Conservation (phyloP, 2,113 vertebrate species). For the Rostratula benghalensis region DNA sequence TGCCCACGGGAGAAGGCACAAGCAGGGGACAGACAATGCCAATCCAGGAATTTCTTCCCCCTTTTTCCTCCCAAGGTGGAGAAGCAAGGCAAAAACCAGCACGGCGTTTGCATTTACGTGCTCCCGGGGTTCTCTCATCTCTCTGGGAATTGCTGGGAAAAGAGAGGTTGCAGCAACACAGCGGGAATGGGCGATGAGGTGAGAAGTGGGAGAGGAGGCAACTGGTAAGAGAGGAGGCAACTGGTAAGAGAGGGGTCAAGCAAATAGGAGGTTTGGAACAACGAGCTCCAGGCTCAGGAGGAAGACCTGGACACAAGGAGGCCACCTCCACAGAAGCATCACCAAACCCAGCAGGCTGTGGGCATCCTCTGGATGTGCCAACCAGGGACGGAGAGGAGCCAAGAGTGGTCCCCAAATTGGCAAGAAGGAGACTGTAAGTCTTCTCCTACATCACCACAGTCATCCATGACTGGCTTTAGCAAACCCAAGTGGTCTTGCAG, state of each 20-base stretch:
- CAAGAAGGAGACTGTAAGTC: background rate
- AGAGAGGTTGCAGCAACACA: background rate
- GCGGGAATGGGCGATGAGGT: background rate
- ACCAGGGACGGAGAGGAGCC: background rate
- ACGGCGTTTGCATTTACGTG: rapidly evolving
- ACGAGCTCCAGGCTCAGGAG: too few species aligned
- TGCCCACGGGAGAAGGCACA: background rate
- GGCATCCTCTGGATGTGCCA: background rate
- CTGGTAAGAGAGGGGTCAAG: too few species aligned
- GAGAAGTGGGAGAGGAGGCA: background rate
- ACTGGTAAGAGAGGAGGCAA: background rate
- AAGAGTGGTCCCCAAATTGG: background rate
- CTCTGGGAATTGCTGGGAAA: background rate
- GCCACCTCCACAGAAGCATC: background rate
- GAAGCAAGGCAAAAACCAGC: background rate
- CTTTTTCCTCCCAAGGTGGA: background rate
- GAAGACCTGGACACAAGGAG: background rate
- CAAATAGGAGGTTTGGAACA: too few species aligned
- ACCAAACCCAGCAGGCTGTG: background rate
- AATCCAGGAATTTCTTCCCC: background rate
- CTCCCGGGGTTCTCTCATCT: background rate
- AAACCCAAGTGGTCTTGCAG: background rate
- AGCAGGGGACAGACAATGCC: background rate
- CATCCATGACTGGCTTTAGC: background rate
- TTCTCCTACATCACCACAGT: rapidly evolving